Evolutionary conservation across 2,113 vertebrate genomes (phyloP).

Genomic region (Camelus dromedarius): DNA sequence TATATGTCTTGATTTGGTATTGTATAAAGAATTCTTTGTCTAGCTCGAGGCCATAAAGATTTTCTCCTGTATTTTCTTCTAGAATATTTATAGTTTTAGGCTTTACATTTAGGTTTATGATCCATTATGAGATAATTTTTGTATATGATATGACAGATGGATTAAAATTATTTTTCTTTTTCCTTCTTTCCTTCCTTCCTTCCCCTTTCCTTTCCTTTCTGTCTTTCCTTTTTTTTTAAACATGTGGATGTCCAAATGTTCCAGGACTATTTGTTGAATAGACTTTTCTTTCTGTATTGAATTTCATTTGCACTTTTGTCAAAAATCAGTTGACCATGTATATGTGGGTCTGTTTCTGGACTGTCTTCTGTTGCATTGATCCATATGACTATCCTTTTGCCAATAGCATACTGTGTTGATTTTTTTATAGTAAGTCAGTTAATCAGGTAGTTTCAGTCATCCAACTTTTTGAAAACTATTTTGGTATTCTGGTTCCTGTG

Average conservation of each 20-base stretch:
- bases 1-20: neutral
- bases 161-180: neutral
- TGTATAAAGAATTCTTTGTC: neutral
- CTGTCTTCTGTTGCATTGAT: neutral
- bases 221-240: neutral
- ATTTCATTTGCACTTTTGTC: constrained; percentile 18
- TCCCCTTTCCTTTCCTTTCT: neutral
- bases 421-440: constrained; percentile 17
- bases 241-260: neutral
- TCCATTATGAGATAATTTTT: neutral
- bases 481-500: neutral
- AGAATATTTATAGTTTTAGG: neutral
- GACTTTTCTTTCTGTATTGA: neutral
- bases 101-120: constrained; percentile 2
- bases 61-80: neutral
- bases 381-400: neutral
- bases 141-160: neutral
- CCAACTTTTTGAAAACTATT: neutral
- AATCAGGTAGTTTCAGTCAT: neutral
- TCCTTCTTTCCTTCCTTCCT: neutral
- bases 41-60: neutral
- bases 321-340: neutral
- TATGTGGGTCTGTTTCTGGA: neutral
- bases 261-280: neutral
- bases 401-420: neutral